phyloP scores from a whole-genome alignment of 2,888 invertebrate genomes.

The Silvanus unidentatus region DNA sequence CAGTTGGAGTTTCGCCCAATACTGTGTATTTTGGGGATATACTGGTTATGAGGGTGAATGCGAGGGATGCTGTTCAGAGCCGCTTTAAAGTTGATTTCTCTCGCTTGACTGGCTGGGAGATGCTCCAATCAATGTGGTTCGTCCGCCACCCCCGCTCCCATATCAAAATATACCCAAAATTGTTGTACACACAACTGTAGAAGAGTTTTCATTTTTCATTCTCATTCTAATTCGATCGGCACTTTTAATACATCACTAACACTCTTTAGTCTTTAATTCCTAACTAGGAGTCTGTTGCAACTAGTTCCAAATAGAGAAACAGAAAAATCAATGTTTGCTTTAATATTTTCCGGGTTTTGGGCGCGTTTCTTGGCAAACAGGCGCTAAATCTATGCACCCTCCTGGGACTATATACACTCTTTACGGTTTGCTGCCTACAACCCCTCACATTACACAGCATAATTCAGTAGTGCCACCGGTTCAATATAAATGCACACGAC shows the following conservation, averaged over 20 bases:
- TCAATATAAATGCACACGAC: too few species aligned
- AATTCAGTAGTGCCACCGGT: slow-evolving; percentile 34
- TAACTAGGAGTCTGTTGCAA: background rate
- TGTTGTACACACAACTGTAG: too few species aligned
- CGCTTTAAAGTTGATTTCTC: slow-evolving; percentile 48
- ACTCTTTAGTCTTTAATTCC: too few species aligned
- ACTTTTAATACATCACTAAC: too few species aligned
- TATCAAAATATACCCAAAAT: slow-evolving; percentile 6
- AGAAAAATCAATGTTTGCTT: background rate
- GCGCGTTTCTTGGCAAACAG: slow-evolving; percentile 37
- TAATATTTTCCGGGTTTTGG: too few species aligned
- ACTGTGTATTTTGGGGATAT: slow-evolving; percentile 15
- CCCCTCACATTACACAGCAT: slow-evolving; percentile 44
- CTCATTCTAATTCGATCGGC: too few species aligned
- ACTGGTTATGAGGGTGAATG: slow-evolving; percentile 8
- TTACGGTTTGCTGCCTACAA: slow-evolving; percentile 47
- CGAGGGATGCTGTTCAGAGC: slow-evolving; percentile 24
- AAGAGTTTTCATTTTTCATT: too few species aligned
- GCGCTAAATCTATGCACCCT: slow-evolving; percentile 49
- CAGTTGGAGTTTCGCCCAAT: slow-evolving; percentile 6
- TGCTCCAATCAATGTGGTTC: slow-evolving; percentile 47
- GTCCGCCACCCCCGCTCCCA: slow-evolving; percentile 23
- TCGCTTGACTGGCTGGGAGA: slow-evolving; percentile 47
- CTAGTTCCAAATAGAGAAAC: background rate
- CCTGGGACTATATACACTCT: slow-evolving; percentile 37